Percentiles rank a stretch among this genome's conserved stretches.
phyloP scores from a whole-genome alignment of 2,888 invertebrate species.

The Mechanitis mazaeus region DNA sequence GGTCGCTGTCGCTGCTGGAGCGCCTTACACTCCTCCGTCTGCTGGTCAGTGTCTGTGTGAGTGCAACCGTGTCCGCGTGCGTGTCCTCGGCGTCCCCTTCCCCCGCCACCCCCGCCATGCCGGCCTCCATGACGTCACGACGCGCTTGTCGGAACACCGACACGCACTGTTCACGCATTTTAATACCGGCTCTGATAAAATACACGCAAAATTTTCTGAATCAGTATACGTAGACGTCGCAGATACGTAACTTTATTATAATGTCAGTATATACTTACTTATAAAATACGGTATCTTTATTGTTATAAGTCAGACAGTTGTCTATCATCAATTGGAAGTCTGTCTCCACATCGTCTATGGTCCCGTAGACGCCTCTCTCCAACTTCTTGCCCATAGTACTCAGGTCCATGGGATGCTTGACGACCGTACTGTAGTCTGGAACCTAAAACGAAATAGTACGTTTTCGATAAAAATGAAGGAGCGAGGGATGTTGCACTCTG shows the following conservation, averaged over 20 bases:
- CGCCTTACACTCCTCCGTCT: constrained; percentile 28
- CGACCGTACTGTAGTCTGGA: constrained; percentile 85
- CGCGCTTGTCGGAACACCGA: constrained; percentile 87
- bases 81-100: constrained; percentile 36
- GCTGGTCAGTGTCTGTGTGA: constrained; percentile 8
- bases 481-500: too few relatives aligned
- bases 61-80: constrained; percentile 8
- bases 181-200: constrained; percentile 82
- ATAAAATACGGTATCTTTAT: constrained; percentile 96
- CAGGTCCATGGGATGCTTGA: constrained; percentile 68
- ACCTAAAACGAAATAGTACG: constrained; percentile 64
- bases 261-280: constrained; percentile 51
- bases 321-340: constrained; percentile 98
- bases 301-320: constrained; percentile 97
- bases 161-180: constrained; percentile 92
- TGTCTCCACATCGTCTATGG: constrained; percentile 86
- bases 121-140: constrained; percentile 81
- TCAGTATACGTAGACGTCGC: too few relatives aligned
- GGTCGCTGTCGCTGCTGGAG: constrained; percentile 40
- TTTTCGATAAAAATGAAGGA: too few relatives aligned
- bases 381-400: constrained; percentile 88
- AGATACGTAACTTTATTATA: background rate
- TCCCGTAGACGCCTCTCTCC: constrained; percentile 79
- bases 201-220: background rate
- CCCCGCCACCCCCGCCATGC: constrained; percentile 62